Conservation (phyloP, 2,113 vertebrate genomes). For the Siphamia tubifer region DNA sequence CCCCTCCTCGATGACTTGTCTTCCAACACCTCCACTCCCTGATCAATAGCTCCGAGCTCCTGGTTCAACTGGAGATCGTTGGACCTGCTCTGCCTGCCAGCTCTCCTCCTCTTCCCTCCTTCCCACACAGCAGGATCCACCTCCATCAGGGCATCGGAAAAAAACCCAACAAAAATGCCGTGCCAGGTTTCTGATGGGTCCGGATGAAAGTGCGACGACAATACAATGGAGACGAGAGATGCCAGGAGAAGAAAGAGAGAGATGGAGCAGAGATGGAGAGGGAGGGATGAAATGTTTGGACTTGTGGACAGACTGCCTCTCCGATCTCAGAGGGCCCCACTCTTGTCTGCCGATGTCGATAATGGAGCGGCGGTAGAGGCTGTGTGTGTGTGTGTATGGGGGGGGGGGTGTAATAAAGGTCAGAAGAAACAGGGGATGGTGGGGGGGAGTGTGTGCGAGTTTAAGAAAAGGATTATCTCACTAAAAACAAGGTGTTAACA, state of each 20-base stretch:
- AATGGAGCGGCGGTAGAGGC: constrained; percentile 46
- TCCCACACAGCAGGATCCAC: constrained; percentile 65
- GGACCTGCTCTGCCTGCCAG: constrained; percentile 22
- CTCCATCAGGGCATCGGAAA: constrained; percentile 59
- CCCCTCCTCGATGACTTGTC: constrained; percentile 52
- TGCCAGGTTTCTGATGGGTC: constrained; percentile 63
- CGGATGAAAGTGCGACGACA: constrained; percentile 71
- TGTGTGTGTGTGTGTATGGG: constrained; percentile 10
- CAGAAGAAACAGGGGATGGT: constrained; percentile 28
- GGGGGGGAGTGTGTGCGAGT: constrained; percentile 16
- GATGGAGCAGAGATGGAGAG: constrained; percentile 15
- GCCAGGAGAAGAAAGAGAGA: constrained; percentile 22
- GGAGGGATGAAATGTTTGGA: constrained; percentile 64
- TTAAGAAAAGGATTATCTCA: constrained; percentile 61
- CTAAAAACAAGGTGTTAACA: constrained; percentile 56
- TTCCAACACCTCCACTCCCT: constrained; percentile 66
- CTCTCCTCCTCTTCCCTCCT: constrained; percentile 26
- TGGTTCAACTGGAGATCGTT: constrained; percentile 54
- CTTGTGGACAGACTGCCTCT: constrained; percentile 58
- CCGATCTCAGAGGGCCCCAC: constrained; percentile 63
- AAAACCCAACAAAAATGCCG: constrained; percentile 12
- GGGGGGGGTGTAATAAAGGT: constrained; percentile 47
- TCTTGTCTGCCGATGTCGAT: constrained; percentile 69
- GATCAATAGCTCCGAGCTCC: constrained; percentile 68
- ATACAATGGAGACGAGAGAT: constrained; percentile 50